Evolutionary conservation across 2,888 invertebrate species (phyloP), one percentile per base, ranked within the genome.

Genomic region (Pyrochroa serraticornis): DNA sequence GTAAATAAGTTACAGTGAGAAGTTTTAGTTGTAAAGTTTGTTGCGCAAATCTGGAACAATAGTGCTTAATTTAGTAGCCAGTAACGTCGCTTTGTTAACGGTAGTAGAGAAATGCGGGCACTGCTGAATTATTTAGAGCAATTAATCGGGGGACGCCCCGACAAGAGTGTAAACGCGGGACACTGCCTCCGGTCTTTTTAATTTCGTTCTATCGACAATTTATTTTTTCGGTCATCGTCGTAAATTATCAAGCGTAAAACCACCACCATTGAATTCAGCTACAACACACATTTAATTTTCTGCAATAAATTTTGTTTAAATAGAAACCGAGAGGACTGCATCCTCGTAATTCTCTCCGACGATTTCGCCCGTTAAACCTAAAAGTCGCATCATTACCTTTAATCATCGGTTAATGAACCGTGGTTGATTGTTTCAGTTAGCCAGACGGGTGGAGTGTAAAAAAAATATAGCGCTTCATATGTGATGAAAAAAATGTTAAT

Each of bases 241-340:
- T 67, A 64, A 67, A 67, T 67, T 67, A 60, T 64, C 59, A 50
- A 48, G 62, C 48, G n/a, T n/a, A n/a, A n/a, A n/a, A 43, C 37
- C 42, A 44, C 32, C 14, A 44, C 63, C 60, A 65, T 60, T 65
- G 62, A 61, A 64, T 67, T 60, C 62, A 51, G 57, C 35, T 65
- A 58, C 64, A 62, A 63, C 57, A 58, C 59, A 63, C 62, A 61
- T 67, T 67, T 67, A 64, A 67, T 67, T 67, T 67, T 63, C 59
- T 49, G 62, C 62, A 48, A 65, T 67, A 67, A 64, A 67, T 67
- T 63, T 55, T 60, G 52, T 59, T 59, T 64, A 64, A 66, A 66
- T 62, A 56, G 64, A 60, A 48, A 51, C 59, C 64, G 54, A 51
- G 59, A 33, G 44, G 22, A 47, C 58, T n/a, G n/a, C n/a, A n/a